Evolutionary conservation across 2,888 invertebrate genomes (phyloP).

Genomic region (Entomobrya multifasciata): DNA sequence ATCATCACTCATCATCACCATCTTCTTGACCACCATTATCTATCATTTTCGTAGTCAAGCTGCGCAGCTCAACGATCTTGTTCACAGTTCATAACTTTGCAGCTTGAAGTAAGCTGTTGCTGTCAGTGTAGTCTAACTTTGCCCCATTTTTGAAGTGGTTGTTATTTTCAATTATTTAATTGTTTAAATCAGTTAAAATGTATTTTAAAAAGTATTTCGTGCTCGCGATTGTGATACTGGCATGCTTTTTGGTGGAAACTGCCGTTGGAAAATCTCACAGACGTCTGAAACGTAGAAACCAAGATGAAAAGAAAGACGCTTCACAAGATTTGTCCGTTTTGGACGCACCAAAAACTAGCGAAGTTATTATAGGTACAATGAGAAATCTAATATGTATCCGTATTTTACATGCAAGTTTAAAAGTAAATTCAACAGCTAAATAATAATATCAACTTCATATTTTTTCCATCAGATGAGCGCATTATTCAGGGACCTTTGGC

Average conservation of each 20-base stretch:
- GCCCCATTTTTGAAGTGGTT: not conserved
- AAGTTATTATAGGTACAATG: not conserved
- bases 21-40: too few relatives aligned
- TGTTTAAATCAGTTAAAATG: too few relatives aligned
- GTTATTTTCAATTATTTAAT: not conserved
- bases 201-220: not conserved
- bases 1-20: not conserved
- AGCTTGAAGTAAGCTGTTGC: constrained; percentile 14
- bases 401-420: not conserved
- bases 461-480: constrained; percentile 4
- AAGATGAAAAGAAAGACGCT: not conserved
- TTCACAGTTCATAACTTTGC: not conserved
- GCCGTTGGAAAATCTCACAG: not conserved
- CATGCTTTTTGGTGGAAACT: not conserved
- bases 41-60: not conserved
- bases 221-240: not conserved
- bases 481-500: not conserved
- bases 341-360: not conserved
- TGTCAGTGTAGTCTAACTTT: not conserved
- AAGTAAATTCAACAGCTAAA: not conserved
- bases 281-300: not conserved
- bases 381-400: not conserved
- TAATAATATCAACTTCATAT: too few relatives aligned
- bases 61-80: not conserved
- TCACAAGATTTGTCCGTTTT: not conserved